Conservation (phyloP, 2,113 vertebrate genomes). For the Urocynchramus pylzowi region DNA sequence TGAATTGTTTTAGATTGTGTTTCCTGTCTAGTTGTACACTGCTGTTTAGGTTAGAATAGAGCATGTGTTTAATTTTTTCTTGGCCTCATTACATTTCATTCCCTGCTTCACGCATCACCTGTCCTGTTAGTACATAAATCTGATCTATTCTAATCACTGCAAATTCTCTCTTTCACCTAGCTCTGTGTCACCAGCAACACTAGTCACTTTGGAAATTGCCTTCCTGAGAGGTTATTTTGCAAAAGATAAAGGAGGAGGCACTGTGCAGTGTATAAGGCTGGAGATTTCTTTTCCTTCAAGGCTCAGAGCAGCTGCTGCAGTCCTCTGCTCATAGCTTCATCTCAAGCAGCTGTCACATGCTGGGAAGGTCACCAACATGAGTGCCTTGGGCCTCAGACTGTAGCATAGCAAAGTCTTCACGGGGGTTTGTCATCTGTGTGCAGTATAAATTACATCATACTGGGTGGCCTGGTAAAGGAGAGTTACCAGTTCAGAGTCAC, state of each 20-base stretch:
- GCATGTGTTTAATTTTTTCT: neutral
- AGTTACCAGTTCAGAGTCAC: neutral
- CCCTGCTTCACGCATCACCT: neutral
- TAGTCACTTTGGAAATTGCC: neutral
- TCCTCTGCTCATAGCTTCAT: neutral
- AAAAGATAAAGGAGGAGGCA: neutral
- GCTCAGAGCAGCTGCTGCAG: neutral
- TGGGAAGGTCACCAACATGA: neutral
- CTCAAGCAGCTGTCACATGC: neutral
- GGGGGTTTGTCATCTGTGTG: neutral
- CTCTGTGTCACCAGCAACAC: neutral
- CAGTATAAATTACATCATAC: accelerated
- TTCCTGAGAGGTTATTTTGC: neutral
- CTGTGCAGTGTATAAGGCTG: neutral
- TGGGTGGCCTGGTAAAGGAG: neutral
- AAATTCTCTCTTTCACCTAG: neutral
- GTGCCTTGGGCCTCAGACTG: neutral
- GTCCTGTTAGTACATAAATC: neutral
- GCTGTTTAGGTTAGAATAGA: neutral
- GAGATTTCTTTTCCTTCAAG: neutral
- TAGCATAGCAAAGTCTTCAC: neutral
- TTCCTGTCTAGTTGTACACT: neutral
- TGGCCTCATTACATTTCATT: neutral
- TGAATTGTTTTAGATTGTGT: neutral
- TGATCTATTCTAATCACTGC: neutral